Percentiles rank a stretch among this genome's conserved stretches.
Evolutionary conservation across 30 jellyfish, hydroid and myxozoan species (phyloP).

Genomic region (Kudoa iwatai): DNA sequence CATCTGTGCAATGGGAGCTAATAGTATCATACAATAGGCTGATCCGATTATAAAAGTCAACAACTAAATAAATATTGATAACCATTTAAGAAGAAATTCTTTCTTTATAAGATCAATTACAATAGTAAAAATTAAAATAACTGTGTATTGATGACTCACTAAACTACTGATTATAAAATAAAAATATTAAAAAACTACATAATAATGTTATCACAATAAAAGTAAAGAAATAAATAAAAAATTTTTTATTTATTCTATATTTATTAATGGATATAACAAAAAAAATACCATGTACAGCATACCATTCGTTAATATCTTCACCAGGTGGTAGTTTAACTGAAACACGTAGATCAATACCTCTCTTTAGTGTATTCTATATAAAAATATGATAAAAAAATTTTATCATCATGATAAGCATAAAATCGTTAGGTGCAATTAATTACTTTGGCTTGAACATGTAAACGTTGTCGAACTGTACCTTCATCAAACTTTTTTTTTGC

Average conservation of each 20-base stretch:
- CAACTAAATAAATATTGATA: slow-evolving; percentile 30
- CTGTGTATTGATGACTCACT: too few species aligned
- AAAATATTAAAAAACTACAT: too few species aligned
- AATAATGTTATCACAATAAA: too few species aligned
- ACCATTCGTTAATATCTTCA: slow-evolving; percentile 47
- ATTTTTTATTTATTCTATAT: too few species aligned
- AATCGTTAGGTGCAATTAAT: neutral
- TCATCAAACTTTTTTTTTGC: slow-evolving; percentile 81
- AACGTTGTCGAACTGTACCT: slow-evolving; percentile 29
- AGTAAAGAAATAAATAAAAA: too few species aligned
- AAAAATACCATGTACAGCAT: slow-evolving; percentile 85
- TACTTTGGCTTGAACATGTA: slow-evolving; percentile 66
- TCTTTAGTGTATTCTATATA: slow-evolving; percentile 20
- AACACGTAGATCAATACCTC: slow-evolving; percentile 52
- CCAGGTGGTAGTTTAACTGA: slow-evolving; percentile 59
- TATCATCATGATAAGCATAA: neutral
- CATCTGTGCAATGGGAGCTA: slow-evolving; percentile 35
- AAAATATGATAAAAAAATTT: neutral
- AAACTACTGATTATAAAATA: too few species aligned
- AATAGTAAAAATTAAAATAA: too few species aligned
- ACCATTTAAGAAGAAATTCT: too few species aligned
- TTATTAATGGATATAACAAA: too few species aligned
- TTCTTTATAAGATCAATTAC: too few species aligned
- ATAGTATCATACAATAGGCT: slow-evolving; percentile 57
- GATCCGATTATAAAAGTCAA: slow-evolving; percentile 45